Percentiles rank a stretch among this genome's conserved stretches.
These are phyloP conservation scores for Coturnix japonica DNA, from an alignment of 2,113 vertebrate genomes.

Conservation along the genomic window DNA sequence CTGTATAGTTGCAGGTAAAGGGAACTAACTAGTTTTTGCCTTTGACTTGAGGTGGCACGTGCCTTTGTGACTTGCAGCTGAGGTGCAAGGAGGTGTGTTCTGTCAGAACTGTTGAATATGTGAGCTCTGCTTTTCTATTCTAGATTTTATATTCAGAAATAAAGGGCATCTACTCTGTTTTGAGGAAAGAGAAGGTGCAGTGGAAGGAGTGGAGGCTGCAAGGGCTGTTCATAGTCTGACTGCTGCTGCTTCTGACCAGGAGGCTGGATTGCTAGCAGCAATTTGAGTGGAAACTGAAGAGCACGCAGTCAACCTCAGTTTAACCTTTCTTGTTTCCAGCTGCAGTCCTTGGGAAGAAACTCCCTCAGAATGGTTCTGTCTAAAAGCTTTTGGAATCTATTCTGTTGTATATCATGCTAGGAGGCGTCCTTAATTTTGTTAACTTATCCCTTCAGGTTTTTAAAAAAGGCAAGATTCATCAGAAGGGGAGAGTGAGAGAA, in stretches of 20 bases:
- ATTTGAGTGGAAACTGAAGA: neutral
- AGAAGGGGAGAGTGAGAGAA: neutral
- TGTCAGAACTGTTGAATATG: neutral
- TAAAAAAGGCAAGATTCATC: neutral
- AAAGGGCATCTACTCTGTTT: neutral
- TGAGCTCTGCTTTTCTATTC: neutral
- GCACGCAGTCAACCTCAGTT: neutral
- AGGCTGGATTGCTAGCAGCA: neutral
- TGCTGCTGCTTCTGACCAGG: neutral
- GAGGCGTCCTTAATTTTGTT: neutral
- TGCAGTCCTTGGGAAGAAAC: neutral
- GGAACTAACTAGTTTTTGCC: neutral
- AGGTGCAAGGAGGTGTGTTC: neutral
- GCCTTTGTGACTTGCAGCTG: neutral
- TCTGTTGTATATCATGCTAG: neutral
- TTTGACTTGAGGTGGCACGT: rapidly evolving
- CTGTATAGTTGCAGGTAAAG: neutral
- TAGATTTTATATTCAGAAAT: neutral
- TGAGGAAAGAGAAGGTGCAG: neutral
- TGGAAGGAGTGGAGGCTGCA: neutral
- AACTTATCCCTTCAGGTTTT: neutral
- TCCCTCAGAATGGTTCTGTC: neutral
- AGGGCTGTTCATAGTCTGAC: neutral
- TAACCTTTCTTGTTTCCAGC: neutral
- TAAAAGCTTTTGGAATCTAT: neutral